Percentiles rank a stretch among this genome's conserved stretches.
phyloP scores from a whole-genome alignment of 2,888 invertebrate genomes.

The Euclidia mi region DNA sequence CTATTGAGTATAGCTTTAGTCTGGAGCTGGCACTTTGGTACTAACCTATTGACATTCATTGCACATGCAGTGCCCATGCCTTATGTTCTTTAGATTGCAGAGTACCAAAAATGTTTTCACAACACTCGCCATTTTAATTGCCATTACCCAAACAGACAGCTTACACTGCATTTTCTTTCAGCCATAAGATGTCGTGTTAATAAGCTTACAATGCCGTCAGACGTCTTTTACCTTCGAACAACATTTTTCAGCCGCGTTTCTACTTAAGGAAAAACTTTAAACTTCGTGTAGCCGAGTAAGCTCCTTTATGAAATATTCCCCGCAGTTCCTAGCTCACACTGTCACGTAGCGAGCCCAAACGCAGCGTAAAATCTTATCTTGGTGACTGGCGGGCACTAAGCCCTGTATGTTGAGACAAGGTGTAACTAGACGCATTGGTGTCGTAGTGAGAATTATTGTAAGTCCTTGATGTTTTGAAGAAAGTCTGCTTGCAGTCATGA shows the following conservation, averaged over 20 bases:
- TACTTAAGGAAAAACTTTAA: slow-evolving; percentile 8
- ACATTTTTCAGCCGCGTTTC: neutral
- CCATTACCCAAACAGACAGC: too few relatives aligned
- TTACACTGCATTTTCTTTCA: neutral
- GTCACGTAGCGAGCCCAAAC: slow-evolving; percentile 54
- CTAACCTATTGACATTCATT: too few relatives aligned
- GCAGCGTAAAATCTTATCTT: slow-evolving; percentile 51
- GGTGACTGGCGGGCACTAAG: slow-evolving; percentile 28
- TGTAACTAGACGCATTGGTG: neutral
- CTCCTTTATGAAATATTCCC: slow-evolving; percentile 38
- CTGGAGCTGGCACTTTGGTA: too few relatives aligned
- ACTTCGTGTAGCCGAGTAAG: slow-evolving; percentile 9
- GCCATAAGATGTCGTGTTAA: neutral
- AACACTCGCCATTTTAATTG: too few relatives aligned
- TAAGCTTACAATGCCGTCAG: neutral
- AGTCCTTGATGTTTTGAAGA: too few relatives aligned
- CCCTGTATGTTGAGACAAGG: neutral
- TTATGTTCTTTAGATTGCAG: too few relatives aligned
- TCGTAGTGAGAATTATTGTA: neutral
- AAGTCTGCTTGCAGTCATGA: too few relatives aligned
- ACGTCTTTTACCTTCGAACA: neutral
- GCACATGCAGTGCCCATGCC: too few relatives aligned
- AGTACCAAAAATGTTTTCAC: too few relatives aligned
- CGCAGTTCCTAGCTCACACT: slow-evolving; percentile 35
- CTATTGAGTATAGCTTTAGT: too few relatives aligned